Conservation (phyloP, 2,113 vertebrate species). For the Gymnarchus niloticus region DNA sequence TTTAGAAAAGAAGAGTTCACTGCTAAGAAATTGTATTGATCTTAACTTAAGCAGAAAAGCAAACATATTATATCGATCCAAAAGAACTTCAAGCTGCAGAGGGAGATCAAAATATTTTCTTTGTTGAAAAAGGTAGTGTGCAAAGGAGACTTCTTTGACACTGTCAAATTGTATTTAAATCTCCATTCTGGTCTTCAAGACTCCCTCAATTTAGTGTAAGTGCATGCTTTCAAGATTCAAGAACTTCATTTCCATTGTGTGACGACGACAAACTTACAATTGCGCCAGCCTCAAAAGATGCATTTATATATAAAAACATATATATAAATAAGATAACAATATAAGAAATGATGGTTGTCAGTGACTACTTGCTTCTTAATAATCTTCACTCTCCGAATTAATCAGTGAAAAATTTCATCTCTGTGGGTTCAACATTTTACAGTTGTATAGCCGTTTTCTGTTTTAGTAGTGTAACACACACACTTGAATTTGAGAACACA, state of each 20-base stretch:
- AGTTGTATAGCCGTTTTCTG: neutral
- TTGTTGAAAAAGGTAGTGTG: neutral
- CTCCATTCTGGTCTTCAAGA: neutral
- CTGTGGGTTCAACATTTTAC: neutral
- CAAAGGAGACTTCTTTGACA: neutral
- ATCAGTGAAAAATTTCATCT: neutral
- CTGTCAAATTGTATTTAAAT: neutral
- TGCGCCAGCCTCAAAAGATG: too few relatives aligned
- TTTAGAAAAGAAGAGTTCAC: neutral
- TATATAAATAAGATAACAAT: too few relatives aligned
- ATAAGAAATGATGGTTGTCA: neutral
- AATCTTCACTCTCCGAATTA: neutral
- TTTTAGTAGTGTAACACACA: neutral
- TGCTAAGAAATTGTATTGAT: neutral
- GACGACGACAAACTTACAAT: too few relatives aligned
- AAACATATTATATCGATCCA: neutral
- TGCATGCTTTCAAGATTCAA: too few relatives aligned
- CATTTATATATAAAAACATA: too few relatives aligned
- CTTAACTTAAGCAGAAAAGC: constrained; percentile 16
- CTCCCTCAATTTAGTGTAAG: too few relatives aligned
- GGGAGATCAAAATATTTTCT: neutral
- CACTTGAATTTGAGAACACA: neutral
- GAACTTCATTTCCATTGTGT: too few relatives aligned
- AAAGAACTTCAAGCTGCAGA: neutral
- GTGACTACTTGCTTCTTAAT: neutral